Percentiles rank a stretch among this genome's conserved stretches.
phyloP scores from a whole-genome alignment of 2,888 invertebrate genomes.

The Rotaria socialis region DNA sequence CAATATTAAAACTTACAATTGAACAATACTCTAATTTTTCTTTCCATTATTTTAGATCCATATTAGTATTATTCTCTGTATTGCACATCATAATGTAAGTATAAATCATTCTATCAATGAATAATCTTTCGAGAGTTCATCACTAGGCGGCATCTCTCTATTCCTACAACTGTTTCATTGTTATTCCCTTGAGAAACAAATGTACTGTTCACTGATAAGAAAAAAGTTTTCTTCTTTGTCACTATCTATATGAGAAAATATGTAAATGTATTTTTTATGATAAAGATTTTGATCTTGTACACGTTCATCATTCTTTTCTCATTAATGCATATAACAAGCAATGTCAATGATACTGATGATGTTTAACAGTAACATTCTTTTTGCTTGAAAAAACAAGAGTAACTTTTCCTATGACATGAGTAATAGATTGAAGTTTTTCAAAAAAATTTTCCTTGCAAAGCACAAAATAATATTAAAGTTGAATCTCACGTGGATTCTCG shows the following conservation, averaged over 20 bases:
- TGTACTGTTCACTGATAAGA: background rate
- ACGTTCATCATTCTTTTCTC: background rate
- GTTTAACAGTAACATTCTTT: background rate
- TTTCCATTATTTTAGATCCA: background rate
- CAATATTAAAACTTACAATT: background rate
- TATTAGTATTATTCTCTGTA: background rate
- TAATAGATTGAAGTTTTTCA: too few species aligned
- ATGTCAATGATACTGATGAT: background rate
- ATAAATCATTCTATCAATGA: background rate
- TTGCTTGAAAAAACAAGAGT: background rate
- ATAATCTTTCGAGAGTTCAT: background rate
- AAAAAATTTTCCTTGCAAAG: too few species aligned
- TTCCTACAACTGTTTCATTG: background rate
- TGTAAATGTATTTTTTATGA: background rate
- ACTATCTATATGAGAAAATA: background rate
- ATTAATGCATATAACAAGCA: background rate
- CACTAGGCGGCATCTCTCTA: background rate
- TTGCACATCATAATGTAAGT: background rate
- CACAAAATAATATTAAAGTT: too few species aligned
- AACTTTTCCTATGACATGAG: too few species aligned
- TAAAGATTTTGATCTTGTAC: background rate
- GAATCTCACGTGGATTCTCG: too few species aligned
- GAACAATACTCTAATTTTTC: background rate
- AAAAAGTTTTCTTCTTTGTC: too few species aligned
- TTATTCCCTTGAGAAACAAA: background rate